Conservation (phyloP, 2,888 invertebrate species). For the Plebejus argus region DNA sequence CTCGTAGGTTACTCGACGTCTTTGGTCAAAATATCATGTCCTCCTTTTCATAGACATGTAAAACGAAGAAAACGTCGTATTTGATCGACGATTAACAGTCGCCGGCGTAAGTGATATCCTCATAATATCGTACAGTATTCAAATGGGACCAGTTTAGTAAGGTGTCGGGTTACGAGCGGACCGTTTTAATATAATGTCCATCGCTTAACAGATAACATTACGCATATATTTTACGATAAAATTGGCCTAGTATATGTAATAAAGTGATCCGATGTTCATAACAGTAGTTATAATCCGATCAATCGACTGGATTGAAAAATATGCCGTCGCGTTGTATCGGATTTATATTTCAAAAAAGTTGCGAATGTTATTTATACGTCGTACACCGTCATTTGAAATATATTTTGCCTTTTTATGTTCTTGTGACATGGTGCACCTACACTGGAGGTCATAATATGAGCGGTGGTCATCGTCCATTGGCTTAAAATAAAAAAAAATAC, state of each 20-base stretch:
- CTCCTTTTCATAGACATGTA: neutral
- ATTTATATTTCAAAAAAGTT: neutral
- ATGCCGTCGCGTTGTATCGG: neutral
- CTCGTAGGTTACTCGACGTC: no score
- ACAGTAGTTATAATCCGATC: no score
- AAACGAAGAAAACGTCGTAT: neutral
- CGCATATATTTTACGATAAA: neutral
- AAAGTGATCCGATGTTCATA: neutral
- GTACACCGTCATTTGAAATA: no score
- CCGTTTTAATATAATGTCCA: neutral
- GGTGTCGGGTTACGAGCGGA: neutral
- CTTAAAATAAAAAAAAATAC: no score
- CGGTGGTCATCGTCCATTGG: no score
- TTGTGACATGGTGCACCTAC: no score
- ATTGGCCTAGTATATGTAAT: no score
- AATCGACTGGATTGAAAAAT: neutral
- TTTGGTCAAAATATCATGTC: no score
- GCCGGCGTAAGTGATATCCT: neutral
- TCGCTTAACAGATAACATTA: neutral
- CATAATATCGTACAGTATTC: neutral
- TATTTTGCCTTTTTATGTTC: no score
- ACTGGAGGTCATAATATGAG: no score
- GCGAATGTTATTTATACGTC: no score
- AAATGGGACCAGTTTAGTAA: neutral
- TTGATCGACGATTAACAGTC: neutral